These are phyloP conservation scores for Prorops nasuta DNA, from an alignment of 1,140 invertebrate species.

Conservation along the genomic window DNA sequence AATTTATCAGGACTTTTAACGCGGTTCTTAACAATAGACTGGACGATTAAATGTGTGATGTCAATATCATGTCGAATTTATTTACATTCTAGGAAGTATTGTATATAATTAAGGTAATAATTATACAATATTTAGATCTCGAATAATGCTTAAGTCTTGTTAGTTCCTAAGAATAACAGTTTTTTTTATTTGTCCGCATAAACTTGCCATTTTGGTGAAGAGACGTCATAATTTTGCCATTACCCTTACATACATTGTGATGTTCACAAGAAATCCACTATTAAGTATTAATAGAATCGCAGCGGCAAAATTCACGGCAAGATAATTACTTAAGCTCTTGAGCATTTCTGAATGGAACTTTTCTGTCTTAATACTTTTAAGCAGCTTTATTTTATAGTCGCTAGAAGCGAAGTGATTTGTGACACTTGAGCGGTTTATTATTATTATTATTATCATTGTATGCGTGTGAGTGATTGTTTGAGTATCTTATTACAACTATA, in stretches of 20 bases:
- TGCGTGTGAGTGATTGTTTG: too few relatives aligned
- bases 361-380: too few relatives aligned
- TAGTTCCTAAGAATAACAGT: not conserved
- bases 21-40: not conserved
- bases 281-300: not conserved
- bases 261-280: not conserved
- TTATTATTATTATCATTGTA: too few relatives aligned
- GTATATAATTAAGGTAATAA: not conserved
- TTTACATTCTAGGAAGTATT: slow-evolving; percentile 11
- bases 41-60: not conserved
- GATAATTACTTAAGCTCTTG: not conserved
- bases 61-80: not conserved
- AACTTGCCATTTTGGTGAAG: not conserved
- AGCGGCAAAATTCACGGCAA: not conserved
- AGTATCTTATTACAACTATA: too few relatives aligned
- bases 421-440: too few relatives aligned
- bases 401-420: too few relatives aligned
- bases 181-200: not conserved
- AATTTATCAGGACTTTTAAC: not conserved
- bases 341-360: too few relatives aligned
- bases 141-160: slow-evolving; percentile 10
- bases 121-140: slow-evolving; percentile 33
- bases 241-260: too few relatives aligned
- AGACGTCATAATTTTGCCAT: not conserved
- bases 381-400: too few relatives aligned